These are phyloP conservation scores for Heterotis niloticus DNA, from an alignment of 2,113 vertebrate genomes.

Conservation along the genomic window DNA sequence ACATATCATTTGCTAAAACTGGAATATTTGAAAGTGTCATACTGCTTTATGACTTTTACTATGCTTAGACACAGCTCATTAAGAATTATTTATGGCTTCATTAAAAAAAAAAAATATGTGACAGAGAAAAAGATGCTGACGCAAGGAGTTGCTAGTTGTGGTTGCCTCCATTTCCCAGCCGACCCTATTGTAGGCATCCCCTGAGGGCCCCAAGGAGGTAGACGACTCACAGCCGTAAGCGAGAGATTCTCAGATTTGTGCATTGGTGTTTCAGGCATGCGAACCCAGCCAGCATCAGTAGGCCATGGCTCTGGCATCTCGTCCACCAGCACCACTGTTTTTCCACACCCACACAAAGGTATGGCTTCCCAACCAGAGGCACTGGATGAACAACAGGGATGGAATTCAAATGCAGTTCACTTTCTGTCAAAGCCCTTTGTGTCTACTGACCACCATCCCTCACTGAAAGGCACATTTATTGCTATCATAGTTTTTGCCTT, in stretches of 20 bases:
- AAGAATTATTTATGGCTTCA: neutral
- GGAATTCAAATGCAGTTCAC: neutral
- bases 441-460: no score
- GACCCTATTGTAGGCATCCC: neutral
- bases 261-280: slow-evolving; percentile 67
- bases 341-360: slow-evolving; percentile 86
- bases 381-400: neutral
- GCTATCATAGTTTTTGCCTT: neutral
- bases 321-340: slow-evolving; percentile 76
- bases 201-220: neutral
- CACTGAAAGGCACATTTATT: no score
- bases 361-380: slow-evolving; percentile 23
- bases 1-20: neutral
- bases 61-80: slow-evolving; percentile 3
- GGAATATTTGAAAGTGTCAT: slow-evolving; percentile 3
- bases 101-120: neutral
- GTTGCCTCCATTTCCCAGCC: neutral
- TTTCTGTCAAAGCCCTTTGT: neutral
- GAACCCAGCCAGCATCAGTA: slow-evolving; percentile 51
- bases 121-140: neutral
- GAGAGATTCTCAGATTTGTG: neutral
- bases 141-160: neutral
- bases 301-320: slow-evolving; percentile 66
- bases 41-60: slow-evolving; percentile 11
- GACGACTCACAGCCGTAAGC: neutral